These are phyloP conservation scores for Monomorium pharaonis DNA, from an alignment of 1,140 invertebrate species.

Conservation along the genomic window DNA sequence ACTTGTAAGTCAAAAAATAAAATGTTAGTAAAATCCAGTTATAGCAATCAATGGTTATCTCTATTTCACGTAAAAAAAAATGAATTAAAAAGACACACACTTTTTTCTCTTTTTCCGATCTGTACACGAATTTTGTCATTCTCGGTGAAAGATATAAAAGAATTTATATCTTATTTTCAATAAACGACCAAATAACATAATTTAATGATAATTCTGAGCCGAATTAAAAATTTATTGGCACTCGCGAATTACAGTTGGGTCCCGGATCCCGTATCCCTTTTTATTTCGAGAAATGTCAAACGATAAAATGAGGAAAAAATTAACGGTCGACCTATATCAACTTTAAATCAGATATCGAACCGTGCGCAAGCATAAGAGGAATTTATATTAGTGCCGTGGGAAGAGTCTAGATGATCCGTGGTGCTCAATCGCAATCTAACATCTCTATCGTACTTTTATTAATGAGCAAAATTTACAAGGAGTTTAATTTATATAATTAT, in stretches of 20 bases:
- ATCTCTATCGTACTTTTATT: not conserved
- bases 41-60: conserved; percentile 15
- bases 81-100: conserved; percentile 7
- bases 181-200: conserved; percentile 13
- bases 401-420: conserved; percentile 13
- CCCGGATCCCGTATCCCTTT: not conserved
- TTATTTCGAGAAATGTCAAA: conserved; percentile 25
- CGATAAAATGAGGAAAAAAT: conserved; percentile 42
- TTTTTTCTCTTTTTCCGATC: not conserved
- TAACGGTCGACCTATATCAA: conserved; percentile 47
- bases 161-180: conserved; percentile 26
- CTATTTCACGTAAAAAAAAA: not conserved
- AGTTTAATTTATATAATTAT: not conserved
- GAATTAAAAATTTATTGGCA: conserved; percentile 26
- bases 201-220: conserved; percentile 21
- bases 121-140: not conserved
- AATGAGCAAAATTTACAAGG: not conserved
- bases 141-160: not conserved
- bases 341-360: conserved; percentile 43
- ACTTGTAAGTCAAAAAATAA: not conserved
- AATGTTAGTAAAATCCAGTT: not conserved
- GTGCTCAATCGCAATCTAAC: conserved; percentile 14
- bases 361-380: conserved; percentile 34
- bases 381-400: conserved; percentile 50
- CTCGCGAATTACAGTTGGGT: conserved; percentile 22